phyloP scores from a whole-genome alignment of 2,113 vertebrate species.

The Oncorhynchus kisutch region DNA sequence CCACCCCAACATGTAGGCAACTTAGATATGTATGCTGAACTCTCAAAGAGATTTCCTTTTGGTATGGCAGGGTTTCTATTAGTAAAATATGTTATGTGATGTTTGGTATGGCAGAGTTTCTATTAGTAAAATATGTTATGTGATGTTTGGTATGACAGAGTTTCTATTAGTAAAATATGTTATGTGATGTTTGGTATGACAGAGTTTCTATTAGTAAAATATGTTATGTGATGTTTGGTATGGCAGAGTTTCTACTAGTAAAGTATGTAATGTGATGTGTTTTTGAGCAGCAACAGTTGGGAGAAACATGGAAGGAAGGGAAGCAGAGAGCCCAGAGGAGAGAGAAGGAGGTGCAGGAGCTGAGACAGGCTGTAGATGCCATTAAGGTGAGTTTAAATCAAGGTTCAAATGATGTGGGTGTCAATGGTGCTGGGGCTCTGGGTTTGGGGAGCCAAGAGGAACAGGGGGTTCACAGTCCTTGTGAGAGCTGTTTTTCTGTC shows the following conservation, averaged over 20 bases:
- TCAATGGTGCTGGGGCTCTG: too few species aligned
- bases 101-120: background rate
- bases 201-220: background rate
- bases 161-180: background rate
- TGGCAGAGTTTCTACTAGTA: background rate
- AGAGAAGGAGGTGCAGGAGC: conserved; percentile 12
- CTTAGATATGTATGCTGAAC: too few species aligned
- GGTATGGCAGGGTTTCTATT: background rate
- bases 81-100: background rate
- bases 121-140: background rate
- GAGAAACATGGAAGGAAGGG: background rate
- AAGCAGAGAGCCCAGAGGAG: background rate
- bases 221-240: background rate
- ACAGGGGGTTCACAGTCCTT: background rate
- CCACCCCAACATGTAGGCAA: too few species aligned
- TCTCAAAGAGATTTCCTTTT: too few species aligned
- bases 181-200: background rate
- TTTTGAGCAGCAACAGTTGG: conserved; percentile 37
- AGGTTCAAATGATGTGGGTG: too few species aligned
- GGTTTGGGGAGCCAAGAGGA: background rate
- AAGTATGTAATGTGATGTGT: background rate
- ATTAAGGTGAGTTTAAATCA: conserved; percentile 38
- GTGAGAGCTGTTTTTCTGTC: background rate
- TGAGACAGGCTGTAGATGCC: conserved; percentile 16
- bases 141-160: background rate